phyloP scores from a whole-genome alignment of 2,113 vertebrate species.

The Tichodroma muraria region DNA sequence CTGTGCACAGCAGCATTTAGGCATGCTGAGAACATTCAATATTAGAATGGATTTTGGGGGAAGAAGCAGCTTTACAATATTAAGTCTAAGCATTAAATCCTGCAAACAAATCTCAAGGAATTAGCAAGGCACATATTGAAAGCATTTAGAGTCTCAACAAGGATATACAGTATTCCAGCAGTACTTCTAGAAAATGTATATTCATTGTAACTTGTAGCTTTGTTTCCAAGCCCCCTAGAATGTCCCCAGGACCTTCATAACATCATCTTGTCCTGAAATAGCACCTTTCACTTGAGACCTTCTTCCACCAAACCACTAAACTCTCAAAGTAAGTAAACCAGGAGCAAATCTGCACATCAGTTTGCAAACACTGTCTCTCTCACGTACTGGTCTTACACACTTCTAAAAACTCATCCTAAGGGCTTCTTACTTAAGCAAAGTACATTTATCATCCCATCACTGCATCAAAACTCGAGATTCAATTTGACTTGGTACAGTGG shows the following conservation, averaged over 20 bases:
- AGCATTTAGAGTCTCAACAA: neutral
- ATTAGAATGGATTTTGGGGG: neutral
- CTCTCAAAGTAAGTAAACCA: neutral
- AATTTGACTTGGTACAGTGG: too few relatives aligned
- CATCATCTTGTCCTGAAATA: neutral
- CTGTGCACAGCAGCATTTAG: neutral
- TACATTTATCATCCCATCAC: neutral
- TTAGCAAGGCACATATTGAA: neutral
- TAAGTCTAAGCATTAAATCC: neutral
- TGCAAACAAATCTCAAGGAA: neutral
- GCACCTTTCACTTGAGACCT: neutral
- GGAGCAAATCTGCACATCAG: neutral
- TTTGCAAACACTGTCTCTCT: neutral
- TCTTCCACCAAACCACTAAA: neutral
- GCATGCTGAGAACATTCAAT: neutral
- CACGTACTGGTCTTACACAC: too few relatives aligned
- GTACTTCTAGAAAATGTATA: neutral
- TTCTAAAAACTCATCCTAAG: neutral
- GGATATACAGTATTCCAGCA: neutral
- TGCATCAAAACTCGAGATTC: neutral
- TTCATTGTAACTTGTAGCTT: neutral
- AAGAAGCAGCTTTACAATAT: neutral
- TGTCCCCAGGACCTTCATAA: neutral
- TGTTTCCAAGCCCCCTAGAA: neutral
- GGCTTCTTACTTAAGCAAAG: neutral